phyloP scores from a whole-genome alignment of 2,797 vertebrate genomes.

The Rhynchotus rufescens region DNA sequence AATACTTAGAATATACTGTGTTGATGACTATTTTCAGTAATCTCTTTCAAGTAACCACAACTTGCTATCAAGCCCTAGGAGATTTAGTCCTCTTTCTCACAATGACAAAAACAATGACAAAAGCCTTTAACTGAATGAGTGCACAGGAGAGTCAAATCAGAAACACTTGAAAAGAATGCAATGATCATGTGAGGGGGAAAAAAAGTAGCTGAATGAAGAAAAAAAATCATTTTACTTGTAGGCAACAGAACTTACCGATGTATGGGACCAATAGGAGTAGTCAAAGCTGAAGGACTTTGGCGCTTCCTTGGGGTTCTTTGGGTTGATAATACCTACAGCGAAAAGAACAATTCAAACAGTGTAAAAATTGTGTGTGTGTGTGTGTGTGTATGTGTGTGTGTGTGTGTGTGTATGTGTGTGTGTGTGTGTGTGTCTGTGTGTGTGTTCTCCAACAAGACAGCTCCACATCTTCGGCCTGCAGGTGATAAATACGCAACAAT shows the following conservation, averaged over 20 bases:
- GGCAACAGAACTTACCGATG: conserved; percentile 85
- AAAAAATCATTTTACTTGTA: not conserved
- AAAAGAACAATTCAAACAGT: not conserved
- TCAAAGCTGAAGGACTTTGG: conserved; percentile 99
- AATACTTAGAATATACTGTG: not conserved
- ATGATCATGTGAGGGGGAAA: not conserved
- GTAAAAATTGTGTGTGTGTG: no score
- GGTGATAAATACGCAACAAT: not conserved
- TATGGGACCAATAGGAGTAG: conserved; percentile 99
- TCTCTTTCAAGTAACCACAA: not conserved
- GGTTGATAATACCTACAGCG: conserved; percentile 91
- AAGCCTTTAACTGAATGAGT: not conserved
- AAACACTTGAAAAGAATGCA: not conserved
- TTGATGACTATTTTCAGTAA: not conserved
- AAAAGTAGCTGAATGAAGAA: not conserved
- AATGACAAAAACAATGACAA: not conserved
- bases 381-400: no score
- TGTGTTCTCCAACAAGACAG: not conserved
- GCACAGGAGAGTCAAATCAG: not conserved
- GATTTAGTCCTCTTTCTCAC: not conserved
- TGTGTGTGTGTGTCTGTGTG: no score
- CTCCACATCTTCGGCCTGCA: not conserved
- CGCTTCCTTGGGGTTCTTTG: conserved; percentile 98
- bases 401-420: no score
- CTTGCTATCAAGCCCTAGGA: not conserved